Evolutionary conservation across 2,113 vertebrate genomes (phyloP), one percentile per base, ranked within the genome.

Genomic region (Pachypanchax playfairii): DNA sequence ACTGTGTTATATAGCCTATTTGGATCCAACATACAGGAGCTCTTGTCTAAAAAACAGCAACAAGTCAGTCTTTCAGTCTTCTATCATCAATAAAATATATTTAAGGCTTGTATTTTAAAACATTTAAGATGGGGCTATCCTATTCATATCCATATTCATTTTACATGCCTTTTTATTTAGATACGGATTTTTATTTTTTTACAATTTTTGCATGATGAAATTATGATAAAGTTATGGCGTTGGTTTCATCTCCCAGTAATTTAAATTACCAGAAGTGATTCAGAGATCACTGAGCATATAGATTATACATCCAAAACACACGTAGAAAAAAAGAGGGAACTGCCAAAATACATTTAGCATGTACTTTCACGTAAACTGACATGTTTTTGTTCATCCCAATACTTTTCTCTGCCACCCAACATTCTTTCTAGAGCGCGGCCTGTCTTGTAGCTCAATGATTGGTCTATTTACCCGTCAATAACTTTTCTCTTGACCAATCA

Each of bases 401-500:
- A 8, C 13, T 31, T 14, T 44, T 35, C 22, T 24, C 9, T 25
- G 3, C 15, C 14, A 5, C 33, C 10, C 9, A 8, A 25, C 14
- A 18, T 5, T 28, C 53, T 39, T 4, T 8, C 22, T 14, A 1
- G 4, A 12, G 31, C 13, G 2, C 6, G 3, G 31, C 8, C 31
- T 1, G n/a, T 14, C 0, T 4, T 31, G 0, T 22, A 3, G 3
- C 6, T 53, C 14, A 8, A n/a, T 51, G 41, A 79, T 79, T 73
- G 49, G 83, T 22, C 0, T 0, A 13, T 2, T 3, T 1, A 56
- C 13, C 25, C 59, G 73, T 68, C 65, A 67, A 1, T 76, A 0
- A 21, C 1, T 0, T 0, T 10, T 13, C 0, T 0, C 0, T 22
- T 2, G 50, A 25, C 73, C 68, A 84, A 82, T 85, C 41, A n/a